Conservation (phyloP, 2,888 invertebrate genomes). For the Pecten maximus region DNA sequence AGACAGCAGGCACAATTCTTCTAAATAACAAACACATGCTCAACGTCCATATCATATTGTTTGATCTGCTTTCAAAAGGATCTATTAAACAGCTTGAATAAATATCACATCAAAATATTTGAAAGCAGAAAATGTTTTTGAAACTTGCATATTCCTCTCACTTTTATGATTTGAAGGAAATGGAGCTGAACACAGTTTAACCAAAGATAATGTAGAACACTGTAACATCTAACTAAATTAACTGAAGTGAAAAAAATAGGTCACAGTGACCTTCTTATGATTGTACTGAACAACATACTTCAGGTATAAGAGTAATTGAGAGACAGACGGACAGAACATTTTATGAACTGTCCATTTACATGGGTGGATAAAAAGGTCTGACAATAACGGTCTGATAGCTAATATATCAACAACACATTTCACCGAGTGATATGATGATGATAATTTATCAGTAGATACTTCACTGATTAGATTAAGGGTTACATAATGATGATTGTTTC, state of each 20-base stretch:
- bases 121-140: neutral
- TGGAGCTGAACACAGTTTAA: neutral
- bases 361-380: too few species aligned
- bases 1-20: neutral
- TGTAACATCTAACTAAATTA: neutral
- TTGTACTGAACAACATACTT: too few species aligned
- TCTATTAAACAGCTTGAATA: neutral
- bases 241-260: neutral
- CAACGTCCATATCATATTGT: neutral
- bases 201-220: neutral
- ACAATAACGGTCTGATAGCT: too few species aligned
- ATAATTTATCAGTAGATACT: too few species aligned
- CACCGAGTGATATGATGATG: too few species aligned
- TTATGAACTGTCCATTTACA: too few species aligned
- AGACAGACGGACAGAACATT: too few species aligned
- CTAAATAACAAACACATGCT: constrained; percentile 4
- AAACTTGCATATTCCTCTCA: neutral
- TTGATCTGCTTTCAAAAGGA: neutral
- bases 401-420: too few species aligned
- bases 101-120: neutral
- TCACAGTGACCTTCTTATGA: neutral
- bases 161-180: neutral
- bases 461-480: too few species aligned
- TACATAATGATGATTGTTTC: too few species aligned
- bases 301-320: too few species aligned